A percentile compares a stretch with the other conserved stretches of the same genome.
Evolutionary conservation across 1,140 invertebrate species (phyloP).

Genomic region (Meloidogyne exigua): DNA sequence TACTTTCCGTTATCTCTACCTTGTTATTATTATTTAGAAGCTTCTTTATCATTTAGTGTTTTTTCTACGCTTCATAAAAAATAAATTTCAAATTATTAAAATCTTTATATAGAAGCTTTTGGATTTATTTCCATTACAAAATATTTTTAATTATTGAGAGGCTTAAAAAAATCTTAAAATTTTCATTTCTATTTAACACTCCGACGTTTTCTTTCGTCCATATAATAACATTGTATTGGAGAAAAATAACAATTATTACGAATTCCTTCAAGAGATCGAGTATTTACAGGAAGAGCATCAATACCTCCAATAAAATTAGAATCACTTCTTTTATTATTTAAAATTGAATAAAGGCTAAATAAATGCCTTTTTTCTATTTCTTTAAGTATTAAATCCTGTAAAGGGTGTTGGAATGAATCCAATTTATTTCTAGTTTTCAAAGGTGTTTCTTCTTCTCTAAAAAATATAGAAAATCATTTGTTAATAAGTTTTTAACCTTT

Average conservation of each 20-base stretch:
- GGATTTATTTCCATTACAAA: not conserved
- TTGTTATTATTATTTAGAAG: not conserved
- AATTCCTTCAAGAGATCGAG: not conserved
- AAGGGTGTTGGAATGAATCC: not conserved
- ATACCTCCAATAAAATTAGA: not conserved
- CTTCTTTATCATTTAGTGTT: too few species aligned
- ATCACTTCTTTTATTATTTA: not conserved
- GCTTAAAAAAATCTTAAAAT: too few species aligned
- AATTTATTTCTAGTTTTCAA: not conserved
- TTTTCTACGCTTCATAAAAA: too few species aligned
- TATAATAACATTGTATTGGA: conserved; percentile 23
- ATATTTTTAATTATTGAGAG: not conserved
- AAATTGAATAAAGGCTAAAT: not conserved
- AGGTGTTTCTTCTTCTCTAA: not conserved
- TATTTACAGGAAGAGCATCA: not conserved
- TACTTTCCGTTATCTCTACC: not conserved
- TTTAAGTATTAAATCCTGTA: too few species aligned
- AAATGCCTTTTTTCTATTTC: not conserved
- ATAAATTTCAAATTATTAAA: too few species aligned
- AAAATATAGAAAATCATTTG: not conserved
- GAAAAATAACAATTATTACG: conserved; percentile 26
- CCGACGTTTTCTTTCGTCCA: conserved; percentile 16
- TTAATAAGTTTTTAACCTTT: too few species aligned
- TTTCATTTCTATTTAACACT: conserved; percentile 6
- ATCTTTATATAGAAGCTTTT: not conserved